Evolutionary conservation across 2,888 invertebrate genomes (phyloP).

Genomic region (Phortica magna): DNA sequence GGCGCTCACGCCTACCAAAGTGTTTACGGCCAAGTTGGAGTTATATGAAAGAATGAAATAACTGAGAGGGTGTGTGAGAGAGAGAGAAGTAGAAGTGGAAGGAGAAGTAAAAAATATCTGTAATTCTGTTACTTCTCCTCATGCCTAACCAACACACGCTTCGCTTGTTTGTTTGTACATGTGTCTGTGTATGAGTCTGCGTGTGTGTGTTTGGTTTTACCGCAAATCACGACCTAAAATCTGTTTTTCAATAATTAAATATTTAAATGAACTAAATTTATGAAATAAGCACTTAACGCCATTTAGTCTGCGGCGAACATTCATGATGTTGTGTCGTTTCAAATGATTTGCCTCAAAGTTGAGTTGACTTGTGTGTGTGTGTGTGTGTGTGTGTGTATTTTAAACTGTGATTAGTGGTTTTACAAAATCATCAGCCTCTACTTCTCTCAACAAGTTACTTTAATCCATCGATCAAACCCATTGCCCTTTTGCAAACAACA

Average conservation of each 20-base stretch:
- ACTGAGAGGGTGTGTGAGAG: not conserved
- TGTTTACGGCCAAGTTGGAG: not conserved
- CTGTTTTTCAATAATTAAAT: conserved; percentile 35
- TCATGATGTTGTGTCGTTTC: no score
- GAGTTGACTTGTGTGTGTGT: not conserved
- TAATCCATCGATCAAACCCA: not conserved
- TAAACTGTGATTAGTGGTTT: conserved; percentile 33
- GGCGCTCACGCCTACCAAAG: not conserved
- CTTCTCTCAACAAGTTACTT: not conserved
- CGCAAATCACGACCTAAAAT: conserved; percentile 29
- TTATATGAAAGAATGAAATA: not conserved
- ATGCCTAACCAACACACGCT: not conserved
- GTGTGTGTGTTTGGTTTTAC: conserved; percentile 24
- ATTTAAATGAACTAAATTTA: conserved; percentile 37
- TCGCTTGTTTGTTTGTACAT: not conserved
- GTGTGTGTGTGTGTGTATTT: conserved; percentile 8
- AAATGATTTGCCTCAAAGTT: no score
- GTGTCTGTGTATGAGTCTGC: not conserved
- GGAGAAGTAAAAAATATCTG: not conserved
- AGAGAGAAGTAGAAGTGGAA: not conserved
- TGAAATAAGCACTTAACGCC: conserved; percentile 36
- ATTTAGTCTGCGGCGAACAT: conserved; percentile 32
- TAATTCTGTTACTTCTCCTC: not conserved
- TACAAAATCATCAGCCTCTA: conserved; percentile 27
- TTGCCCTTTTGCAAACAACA: conserved; percentile 18